Evolutionary conservation across 2,888 invertebrate species (phyloP), one percentile per base, ranked within the genome.

Genomic region (Xestobium rufovillosum): DNA sequence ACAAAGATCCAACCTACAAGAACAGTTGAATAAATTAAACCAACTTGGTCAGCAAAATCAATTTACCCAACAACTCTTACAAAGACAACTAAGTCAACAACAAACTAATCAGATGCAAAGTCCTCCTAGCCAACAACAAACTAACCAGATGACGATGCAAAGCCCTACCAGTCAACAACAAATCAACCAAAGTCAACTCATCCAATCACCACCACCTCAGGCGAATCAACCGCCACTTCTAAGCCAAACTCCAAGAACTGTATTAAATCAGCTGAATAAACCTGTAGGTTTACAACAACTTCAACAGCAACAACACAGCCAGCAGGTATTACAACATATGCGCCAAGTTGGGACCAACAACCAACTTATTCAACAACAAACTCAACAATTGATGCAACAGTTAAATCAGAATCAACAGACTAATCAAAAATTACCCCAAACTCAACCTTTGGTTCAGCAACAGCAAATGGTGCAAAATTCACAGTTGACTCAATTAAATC

Each of bases 381-480:
- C 42, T 25, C 54, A 55, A 31, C 51, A 47, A 29, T 55, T 71
- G 45, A 25, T 13, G 9, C 50, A 74, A 46, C 75, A 75, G 38
- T 73, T 75, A 47, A 73, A 73, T 41, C 71, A 74, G 63, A 72
- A 72, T 44, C 71, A 70, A 1, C 12, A 28, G 14, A 12, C 28
- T 15, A 32, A 38, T 14, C 23, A 28, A 14, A 14, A 70, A 68
- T 44, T 70, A 70, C 35, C 62, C 0, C 65, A 63, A 38, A 51
- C 52, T 1, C 65, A 62, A 38, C 65, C 63, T 36, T 65, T 64
- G 28, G 58, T 63, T 4, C 64, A 67, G 28, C 61, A 68, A 30
- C 68, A 69, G 23, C 57, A 59, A n/a, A n/a, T n/a, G n/a, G n/a
- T n/a, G n/a, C n/a, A n/a, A n/a, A n/a, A n/a, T n/a, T n/a, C n/a